Evolutionary conservation across 2,888 invertebrate species (phyloP).

Genomic region (Stenodema calcarata): DNA sequence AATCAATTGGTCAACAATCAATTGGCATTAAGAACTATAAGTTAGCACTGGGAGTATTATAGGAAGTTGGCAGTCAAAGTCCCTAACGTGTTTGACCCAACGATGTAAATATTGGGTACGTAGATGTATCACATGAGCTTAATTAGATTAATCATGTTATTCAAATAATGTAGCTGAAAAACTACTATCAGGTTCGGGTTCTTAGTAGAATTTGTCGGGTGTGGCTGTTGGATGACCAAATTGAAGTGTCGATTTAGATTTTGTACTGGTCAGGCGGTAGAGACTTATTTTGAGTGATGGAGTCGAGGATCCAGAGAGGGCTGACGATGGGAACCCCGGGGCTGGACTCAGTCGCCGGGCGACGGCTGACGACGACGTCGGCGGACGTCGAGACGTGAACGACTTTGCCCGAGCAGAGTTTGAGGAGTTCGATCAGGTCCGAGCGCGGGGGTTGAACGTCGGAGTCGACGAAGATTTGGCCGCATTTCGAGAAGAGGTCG

Average conservation of each 20-base stretch:
- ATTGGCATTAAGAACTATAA: too few relatives aligned
- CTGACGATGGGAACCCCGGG: conserved; percentile 59
- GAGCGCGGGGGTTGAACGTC: conserved; percentile 64
- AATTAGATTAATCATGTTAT: not conserved
- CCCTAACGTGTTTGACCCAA: too few relatives aligned
- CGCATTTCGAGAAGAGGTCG: conserved; percentile 68
- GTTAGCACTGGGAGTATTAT: too few relatives aligned
- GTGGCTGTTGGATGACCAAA: too few relatives aligned
- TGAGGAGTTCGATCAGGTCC: conserved; percentile 68
- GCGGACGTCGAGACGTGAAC: conserved; percentile 64
- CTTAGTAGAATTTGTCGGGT: too few relatives aligned
- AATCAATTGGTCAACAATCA: too few relatives aligned
- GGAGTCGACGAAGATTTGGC: conserved; percentile 66
- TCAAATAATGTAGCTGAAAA: too few relatives aligned
- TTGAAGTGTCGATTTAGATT: not conserved
- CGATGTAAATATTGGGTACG: too few relatives aligned
- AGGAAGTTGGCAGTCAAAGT: too few relatives aligned
- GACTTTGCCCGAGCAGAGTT: conserved; percentile 67
- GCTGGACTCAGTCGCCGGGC: conserved; percentile 7
- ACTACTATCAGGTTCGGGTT: too few relatives aligned
- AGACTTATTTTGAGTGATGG: conserved; percentile 63
- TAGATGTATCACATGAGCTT: not conserved
- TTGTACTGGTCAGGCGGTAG: conserved; percentile 27
- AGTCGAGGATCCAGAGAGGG: conserved; percentile 71
- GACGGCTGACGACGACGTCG: conserved; percentile 64